phyloP scores from a whole-genome alignment of 2,888 invertebrate genomes.

The Campoplex capitator region DNA sequence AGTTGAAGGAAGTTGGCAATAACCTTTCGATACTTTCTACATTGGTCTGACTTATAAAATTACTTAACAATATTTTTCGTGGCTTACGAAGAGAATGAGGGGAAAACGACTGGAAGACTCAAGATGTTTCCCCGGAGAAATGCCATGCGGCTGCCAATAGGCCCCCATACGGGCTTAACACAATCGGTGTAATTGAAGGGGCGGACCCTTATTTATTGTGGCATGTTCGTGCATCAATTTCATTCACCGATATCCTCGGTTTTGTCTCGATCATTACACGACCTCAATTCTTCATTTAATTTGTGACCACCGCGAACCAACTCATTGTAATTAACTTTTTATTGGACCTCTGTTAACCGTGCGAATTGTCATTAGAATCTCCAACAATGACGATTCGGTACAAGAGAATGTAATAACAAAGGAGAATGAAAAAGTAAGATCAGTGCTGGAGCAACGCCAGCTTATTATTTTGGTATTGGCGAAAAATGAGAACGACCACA shows the following conservation, averaged over 20 bases:
- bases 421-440: slow-evolving; percentile 3
- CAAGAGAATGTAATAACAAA: not conserved
- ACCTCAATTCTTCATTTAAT: slow-evolving; percentile 26
- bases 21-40: slow-evolving; percentile 16
- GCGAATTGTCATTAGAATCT: not conserved
- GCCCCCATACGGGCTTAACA: slow-evolving; percentile 8
- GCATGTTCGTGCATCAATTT: slow-evolving; percentile 9
- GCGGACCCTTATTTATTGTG: slow-evolving; percentile 53
- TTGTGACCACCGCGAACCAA: not conserved
- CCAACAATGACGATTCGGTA: not conserved
- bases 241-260: slow-evolving; percentile 36
- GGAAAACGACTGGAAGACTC: not conserved
- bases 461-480: slow-evolving; percentile 8
- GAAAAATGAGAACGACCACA: slow-evolving; percentile 7
- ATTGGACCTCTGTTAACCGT: not conserved
- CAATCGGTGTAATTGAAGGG: slow-evolving; percentile 32
- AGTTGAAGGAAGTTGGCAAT: slow-evolving; percentile 8
- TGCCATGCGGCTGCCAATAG: not conserved
- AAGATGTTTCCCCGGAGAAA: slow-evolving; percentile 28
- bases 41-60: not conserved
- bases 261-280: not conserved
- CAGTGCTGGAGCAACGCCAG: slow-evolving; percentile 25
- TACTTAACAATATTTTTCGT: slow-evolving; percentile 29
- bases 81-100: not conserved
- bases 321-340: slow-evolving; percentile 20